A percentile compares a stretch with the other conserved stretches of the same genome.
phyloP scores from a whole-genome alignment of 2,113 vertebrate genomes.

The Anguilla japonica region DNA sequence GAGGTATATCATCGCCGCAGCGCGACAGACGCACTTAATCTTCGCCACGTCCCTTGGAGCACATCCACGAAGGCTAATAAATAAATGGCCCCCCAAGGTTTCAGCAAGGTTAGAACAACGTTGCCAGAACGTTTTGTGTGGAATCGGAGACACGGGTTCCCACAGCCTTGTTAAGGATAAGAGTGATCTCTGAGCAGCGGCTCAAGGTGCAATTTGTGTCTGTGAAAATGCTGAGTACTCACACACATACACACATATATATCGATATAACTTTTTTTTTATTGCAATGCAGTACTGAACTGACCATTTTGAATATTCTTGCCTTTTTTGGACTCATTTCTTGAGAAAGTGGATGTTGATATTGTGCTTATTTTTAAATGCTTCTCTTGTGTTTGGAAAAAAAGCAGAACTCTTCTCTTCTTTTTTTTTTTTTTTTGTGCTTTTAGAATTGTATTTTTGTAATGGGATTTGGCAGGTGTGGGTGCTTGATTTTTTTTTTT shows the following conservation, averaged over 20 bases:
- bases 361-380: conserved; percentile 28
- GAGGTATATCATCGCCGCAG: not conserved
- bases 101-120: not conserved
- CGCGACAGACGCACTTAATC: not conserved
- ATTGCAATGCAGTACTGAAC: not conserved
- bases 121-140: not conserved
- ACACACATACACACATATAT: conserved; percentile 9
- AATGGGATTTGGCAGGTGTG: not conserved
- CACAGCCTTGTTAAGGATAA: not conserved
- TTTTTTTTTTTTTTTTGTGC: conserved; percentile 46
- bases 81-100: not conserved
- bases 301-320: conserved; percentile 17
- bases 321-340: conserved; percentile 13
- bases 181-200: not conserved
- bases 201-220: not conserved
- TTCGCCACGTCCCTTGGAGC: not conserved
- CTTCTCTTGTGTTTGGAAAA: conserved; percentile 26
- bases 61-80: not conserved
- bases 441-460: conserved; percentile 19
- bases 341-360: conserved; percentile 16
- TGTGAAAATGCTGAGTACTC: not conserved
- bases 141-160: not conserved
- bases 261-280: not conserved
- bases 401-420: conserved; percentile 63
- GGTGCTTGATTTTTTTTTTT: not conserved